Conservation (phyloP, 2,113 vertebrate genomes). For the Numenius arquata region DNA sequence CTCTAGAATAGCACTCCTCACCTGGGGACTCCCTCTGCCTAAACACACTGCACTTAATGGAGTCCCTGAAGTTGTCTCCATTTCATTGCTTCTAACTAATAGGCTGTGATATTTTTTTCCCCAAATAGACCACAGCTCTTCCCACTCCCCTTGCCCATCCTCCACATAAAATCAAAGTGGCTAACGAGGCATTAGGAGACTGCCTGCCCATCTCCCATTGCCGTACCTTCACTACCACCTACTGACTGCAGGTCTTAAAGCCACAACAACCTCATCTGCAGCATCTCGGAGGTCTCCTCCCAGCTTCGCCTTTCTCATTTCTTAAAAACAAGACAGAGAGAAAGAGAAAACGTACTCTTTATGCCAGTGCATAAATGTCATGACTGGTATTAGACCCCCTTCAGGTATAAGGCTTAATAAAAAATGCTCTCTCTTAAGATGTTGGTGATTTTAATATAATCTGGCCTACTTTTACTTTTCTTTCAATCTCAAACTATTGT, state of each 20-base stretch:
- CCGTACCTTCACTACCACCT: constrained; percentile 56
- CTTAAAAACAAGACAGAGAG: not conserved
- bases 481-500: not conserved
- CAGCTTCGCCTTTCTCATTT: not conserved
- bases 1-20: constrained; percentile 82
- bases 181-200: constrained; percentile 43
- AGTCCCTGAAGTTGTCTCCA: constrained; percentile 92
- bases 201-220: constrained; percentile 12
- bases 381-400: not conserved
- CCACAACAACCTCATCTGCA: constrained; percentile 19
- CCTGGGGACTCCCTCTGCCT: constrained; percentile 86
- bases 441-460: not conserved
- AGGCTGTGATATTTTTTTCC: constrained; percentile 86
- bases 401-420: not conserved
- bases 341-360: not conserved
- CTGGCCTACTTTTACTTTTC: not conserved
- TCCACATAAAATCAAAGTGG: constrained; percentile 73
- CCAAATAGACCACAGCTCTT: constrained; percentile 84
- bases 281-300: not conserved
- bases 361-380: not conserved
- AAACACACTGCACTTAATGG: constrained; percentile 89
- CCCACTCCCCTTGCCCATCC: constrained; percentile 62
- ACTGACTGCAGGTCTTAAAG: constrained; percentile 42
- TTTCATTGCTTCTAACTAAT: constrained; percentile 93
- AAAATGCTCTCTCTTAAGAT: not conserved